Percentiles rank a stretch among this genome's conserved stretches.
Evolutionary conservation across 1,140 invertebrate species (phyloP).

Genomic region (Metopolophium dirhodum): DNA sequence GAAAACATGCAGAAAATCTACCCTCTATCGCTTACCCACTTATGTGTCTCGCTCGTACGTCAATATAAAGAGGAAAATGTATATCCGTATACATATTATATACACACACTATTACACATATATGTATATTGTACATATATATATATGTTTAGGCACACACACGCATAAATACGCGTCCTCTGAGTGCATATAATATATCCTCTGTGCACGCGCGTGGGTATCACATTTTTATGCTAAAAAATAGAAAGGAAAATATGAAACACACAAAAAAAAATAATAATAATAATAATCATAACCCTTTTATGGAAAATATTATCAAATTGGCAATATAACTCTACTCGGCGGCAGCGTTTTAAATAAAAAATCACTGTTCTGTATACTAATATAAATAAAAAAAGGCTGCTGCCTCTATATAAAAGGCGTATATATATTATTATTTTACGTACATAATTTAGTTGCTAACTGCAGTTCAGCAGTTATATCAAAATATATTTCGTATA

Average conservation of each 20-base stretch:
- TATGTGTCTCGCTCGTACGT: slow-evolving; percentile 49
- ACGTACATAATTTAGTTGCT: neutral
- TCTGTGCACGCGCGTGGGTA: neutral
- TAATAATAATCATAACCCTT: slow-evolving; percentile 19
- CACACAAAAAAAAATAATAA: neutral
- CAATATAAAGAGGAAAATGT: slow-evolving; percentile 50
- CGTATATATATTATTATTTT: neutral
- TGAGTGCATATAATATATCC: slow-evolving; percentile 32
- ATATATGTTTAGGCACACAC: neutral
- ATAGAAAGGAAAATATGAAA: slow-evolving; percentile 21
- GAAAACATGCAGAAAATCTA: slow-evolving; percentile 52
- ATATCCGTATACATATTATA: slow-evolving; percentile 19
- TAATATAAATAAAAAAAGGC: neutral
- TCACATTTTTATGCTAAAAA: slow-evolving; percentile 25
- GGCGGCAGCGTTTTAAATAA: neutral
- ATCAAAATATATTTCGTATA: neutral
- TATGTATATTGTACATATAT: neutral
- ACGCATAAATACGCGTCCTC: neutral
- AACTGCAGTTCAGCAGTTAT: neutral
- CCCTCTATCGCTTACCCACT: slow-evolving; percentile 53
- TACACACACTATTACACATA: neutral
- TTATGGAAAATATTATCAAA: slow-evolving; percentile 30
- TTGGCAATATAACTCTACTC: neutral
- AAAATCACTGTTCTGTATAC: neutral
- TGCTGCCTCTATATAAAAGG: neutral